These are phyloP conservation scores for Megathymus violae DNA, from an alignment of 1,140 invertebrate genomes.

Conservation along the genomic window DNA sequence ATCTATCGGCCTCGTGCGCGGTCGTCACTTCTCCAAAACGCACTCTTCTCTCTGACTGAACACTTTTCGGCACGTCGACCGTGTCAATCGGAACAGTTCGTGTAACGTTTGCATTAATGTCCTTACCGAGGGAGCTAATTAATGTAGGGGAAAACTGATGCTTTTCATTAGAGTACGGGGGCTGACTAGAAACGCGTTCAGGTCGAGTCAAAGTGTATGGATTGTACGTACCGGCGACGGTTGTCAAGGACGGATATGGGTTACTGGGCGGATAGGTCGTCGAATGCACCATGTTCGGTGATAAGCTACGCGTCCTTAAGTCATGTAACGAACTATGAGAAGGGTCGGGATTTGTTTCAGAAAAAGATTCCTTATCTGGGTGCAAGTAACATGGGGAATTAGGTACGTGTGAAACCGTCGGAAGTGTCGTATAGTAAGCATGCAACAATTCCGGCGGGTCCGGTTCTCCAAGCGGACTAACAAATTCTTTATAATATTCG, in stretches of 20 bases:
- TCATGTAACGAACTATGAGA: constrained; percentile 61
- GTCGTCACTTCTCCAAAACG: constrained; percentile 75
- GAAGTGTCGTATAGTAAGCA: constrained; percentile 73
- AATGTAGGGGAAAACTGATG: constrained; percentile 52
- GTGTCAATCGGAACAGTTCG: constrained; percentile 53
- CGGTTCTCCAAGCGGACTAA: constrained; percentile 64
- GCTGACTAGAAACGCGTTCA: constrained; percentile 55
- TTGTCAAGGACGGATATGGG: constrained; percentile 73
- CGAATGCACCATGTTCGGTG: constrained; percentile 71
- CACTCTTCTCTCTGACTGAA: constrained; percentile 77
- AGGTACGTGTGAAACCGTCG: constrained; percentile 77
- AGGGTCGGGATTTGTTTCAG: constrained; percentile 44
- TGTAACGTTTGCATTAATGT: constrained; percentile 71
- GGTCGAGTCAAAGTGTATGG: constrained; percentile 70
- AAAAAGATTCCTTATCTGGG: constrained; percentile 62
- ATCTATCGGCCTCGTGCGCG: constrained; percentile 60
- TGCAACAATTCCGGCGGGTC: constrained; percentile 74
- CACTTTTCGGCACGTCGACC: constrained; percentile 60
- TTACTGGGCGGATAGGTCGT: constrained; percentile 71
- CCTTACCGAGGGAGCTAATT: constrained; percentile 56
- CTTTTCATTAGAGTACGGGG: constrained; percentile 46
- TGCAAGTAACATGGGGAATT: constrained; percentile 72
- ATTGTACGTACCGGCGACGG: constrained; percentile 76
- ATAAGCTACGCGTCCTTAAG: constrained; percentile 58
- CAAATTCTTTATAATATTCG: constrained; percentile 58